Evolutionary conservation across 2,113 vertebrate genomes (phyloP), one percentile per base, ranked within the genome.

Genomic region (Fregata magnificens): DNA sequence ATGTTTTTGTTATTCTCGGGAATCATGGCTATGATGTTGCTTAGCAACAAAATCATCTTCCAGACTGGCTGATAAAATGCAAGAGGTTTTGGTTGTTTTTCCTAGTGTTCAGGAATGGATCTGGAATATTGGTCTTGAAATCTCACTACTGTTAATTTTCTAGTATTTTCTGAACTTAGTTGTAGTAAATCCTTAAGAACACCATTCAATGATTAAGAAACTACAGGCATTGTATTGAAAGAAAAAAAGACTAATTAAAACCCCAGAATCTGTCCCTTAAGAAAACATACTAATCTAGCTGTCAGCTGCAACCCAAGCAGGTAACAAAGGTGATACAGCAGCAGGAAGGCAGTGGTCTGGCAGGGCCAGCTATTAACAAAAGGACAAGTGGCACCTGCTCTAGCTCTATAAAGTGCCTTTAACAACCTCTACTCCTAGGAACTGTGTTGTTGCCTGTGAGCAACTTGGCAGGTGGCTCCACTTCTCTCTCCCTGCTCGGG

Each of bases 1-100:
- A 8, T 58, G n/a, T 86, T 90, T 63, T 83, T 77, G 19, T 87
- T 85, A 40, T 16, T 49, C 49, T 93, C 8, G 1, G 76, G 38
- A 88, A 70, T 83, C 58, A 11, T 69, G 11, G 61, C 65, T 81
- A 18, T 85, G 50, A 24, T 29, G 95, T 96, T 95, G 88, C 95
- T 94, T 93, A 96, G 97, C 89, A 96, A 97, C 95, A 82, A 50
- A 79, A 53, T 49, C 5, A 6, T 94, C 82, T 82, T 63, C 52
- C 53, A 95, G 69, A 28, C 67, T 70, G 63, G 59, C 34, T 94
- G 88, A 74, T 84, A 84, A 86, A 76, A 67, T 7, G 1, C 24
- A 77, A 91, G 63, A 88, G 56, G 31, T 52, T 90, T 81, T 58
- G 58, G 7, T 76, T 82, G 49, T 22, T 83, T 58, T 62, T 76